Evolutionary conservation across 2,797 vertebrate species (phyloP), one percentile per base, ranked within the genome.

Genomic region (Liasis olivaceus): DNA sequence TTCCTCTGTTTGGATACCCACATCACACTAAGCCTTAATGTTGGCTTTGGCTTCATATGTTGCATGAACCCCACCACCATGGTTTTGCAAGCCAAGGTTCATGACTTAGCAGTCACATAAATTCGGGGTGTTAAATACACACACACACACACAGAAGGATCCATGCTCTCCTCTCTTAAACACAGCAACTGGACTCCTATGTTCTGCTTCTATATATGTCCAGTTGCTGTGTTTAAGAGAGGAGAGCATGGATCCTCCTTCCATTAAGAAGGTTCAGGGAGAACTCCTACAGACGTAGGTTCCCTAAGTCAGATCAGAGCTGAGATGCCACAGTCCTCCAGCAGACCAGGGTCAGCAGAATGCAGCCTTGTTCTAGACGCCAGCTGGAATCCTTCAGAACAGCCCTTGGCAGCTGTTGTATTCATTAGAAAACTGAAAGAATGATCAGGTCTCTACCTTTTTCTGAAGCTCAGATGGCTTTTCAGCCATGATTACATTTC

Each of bases 401-500:
- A 20, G 72, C 42, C 88, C 63, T 20, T 5, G 14, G 0, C 88
- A 90, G 88, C 24, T 66, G 91, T 2, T 5, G 0, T 87, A 64
- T 2, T 31, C 0, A 20, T 0, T 28, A 2, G 0, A 28, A 77
- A 60, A 59, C 64, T 63, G 12, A 42, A 88, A 58, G 81, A 13
- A 81, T 84, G 6, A 13, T 1, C 12, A 47, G 54, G 26, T 12
- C 56, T 0, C 0, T 2, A 36, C 42, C 89, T 12, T 17, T 22
- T 91, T 2, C 15, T 26, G 90, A 88, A 3, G 28, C 93, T 58
- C 54, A 17, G 90, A 89, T 0, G 0, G 91, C 81, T 87, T 92
- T 93, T 89, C 42, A 24, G 81, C 64, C 72, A 85, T 15, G 47
- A 91, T 93, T 93, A 86, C 90, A 86, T 91, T 91, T 91, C 77